Percentiles rank a stretch among this genome's conserved stretches.
Evolutionary conservation across 2,888 invertebrate genomes (phyloP).

Genomic region (Eurytoma adleriae): DNA sequence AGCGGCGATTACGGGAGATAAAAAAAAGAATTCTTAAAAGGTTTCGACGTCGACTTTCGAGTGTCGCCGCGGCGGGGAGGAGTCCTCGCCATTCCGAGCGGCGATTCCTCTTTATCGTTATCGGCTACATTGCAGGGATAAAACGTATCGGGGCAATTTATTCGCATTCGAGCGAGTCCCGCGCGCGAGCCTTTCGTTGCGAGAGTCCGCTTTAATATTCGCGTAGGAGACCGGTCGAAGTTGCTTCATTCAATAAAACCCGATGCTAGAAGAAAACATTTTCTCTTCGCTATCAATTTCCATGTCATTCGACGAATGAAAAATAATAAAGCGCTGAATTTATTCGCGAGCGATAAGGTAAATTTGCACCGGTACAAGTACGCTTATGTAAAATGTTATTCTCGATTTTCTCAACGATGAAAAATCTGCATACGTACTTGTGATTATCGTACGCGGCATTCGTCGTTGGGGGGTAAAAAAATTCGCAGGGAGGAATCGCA

Average conservation of each 20-base stretch:
- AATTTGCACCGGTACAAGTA: constrained; percentile 21
- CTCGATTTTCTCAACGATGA: constrained; percentile 36
- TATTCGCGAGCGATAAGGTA: constrained; percentile 54
- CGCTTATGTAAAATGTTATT: constrained; percentile 26
- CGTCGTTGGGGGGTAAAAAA: not conserved
- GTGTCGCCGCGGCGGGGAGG: not conserved
- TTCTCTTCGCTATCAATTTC: constrained; percentile 38
- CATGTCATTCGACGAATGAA: constrained; percentile 20
- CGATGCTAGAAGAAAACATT: constrained; percentile 39
- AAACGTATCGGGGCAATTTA: constrained; percentile 19
- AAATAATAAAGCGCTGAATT: constrained; percentile 47
- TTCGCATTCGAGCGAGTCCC: constrained; percentile 7
- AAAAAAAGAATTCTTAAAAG: too few relatives aligned
- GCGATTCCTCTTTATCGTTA: constrained; percentile 7
- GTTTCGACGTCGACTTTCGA: not conserved
- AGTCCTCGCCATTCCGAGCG: too few relatives aligned
- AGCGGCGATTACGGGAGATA: too few relatives aligned
- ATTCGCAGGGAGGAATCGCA: not conserved
- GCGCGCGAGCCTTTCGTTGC: not conserved
- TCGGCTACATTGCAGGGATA: constrained; percentile 17
- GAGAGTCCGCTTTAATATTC: constrained; percentile 1
- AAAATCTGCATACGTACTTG: constrained; percentile 14
- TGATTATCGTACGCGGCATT: not conserved
- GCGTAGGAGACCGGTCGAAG: constrained; percentile 23
- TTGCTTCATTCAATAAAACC: constrained; percentile 42